Conservation (phyloP, 2,113 vertebrate species). For the Pelecanoides urinatrix region DNA sequence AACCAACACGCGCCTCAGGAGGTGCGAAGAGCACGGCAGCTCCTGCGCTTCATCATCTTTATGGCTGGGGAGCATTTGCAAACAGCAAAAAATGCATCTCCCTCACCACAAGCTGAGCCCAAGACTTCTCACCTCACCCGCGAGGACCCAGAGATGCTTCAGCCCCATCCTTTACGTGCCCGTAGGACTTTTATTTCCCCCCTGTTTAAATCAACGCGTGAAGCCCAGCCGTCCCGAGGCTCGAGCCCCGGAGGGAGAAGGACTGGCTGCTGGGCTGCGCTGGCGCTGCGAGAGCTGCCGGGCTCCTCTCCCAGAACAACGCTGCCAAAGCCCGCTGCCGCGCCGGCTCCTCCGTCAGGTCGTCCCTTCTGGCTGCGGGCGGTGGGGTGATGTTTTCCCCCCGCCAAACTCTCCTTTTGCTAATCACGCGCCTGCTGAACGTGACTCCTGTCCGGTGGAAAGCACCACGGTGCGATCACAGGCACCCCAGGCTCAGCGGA, state of each 20-base stretch:
- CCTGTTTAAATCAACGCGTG: neutral
- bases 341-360: fast-evolving
- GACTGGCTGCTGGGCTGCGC: neutral
- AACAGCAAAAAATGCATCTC: neutral
- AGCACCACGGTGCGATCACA: neutral
- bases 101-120: neutral
- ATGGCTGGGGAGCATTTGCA: neutral
- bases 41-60: fast-evolving
- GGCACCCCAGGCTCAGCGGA: neutral
- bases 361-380: neutral
- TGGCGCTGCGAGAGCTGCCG: neutral
- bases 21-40: neutral
- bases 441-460: neutral
- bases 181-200: fast-evolving
- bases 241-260: neutral
- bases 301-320: neutral
- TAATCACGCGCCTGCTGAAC: neutral
- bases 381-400: neutral
- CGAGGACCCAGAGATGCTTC: neutral
- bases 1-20: neutral
- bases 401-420: neutral
- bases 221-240: neutral
- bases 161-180: neutral
- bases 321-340: neutral
- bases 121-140: neutral